Evolutionary conservation across 2,888 invertebrate species (phyloP).

Genomic region (Maniola hyperantus): DNA sequence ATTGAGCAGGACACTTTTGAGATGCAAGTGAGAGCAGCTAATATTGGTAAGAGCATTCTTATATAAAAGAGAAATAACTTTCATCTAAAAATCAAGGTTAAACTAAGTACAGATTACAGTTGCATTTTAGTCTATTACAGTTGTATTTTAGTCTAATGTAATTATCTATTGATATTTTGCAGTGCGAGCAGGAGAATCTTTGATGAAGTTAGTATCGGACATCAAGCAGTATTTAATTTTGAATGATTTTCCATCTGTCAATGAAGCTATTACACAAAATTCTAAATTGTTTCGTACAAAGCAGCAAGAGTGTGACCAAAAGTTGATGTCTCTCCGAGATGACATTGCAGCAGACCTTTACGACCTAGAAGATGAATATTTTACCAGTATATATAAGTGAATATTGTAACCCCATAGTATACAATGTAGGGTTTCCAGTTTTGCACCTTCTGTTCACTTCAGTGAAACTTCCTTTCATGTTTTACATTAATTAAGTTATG

Average conservation of each 20-base stretch:
- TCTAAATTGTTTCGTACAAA: slow-evolving; percentile 94
- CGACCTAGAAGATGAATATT: slow-evolving; percentile 96
- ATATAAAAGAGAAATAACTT: neutral
- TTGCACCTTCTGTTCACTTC: too few species aligned
- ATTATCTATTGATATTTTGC: slow-evolving; percentile 60
- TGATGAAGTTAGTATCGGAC: slow-evolving; percentile 98
- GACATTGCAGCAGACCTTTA: slow-evolving; percentile 97
- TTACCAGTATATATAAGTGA: slow-evolving; percentile 91
- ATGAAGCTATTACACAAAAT: slow-evolving; percentile 97
- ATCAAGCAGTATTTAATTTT: slow-evolving; percentile 98
- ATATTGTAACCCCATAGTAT: neutral
- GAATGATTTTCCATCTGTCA: slow-evolving; percentile 99
- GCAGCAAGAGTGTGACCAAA: slow-evolving; percentile 96
- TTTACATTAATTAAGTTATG: too few species aligned
- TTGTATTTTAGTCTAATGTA: neutral
- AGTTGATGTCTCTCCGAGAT: slow-evolving; percentile 94
- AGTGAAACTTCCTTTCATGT: too few species aligned
- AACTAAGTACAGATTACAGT: too few species aligned
- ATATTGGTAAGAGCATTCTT: slow-evolving; percentile 86
- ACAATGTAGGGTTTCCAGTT: neutral
- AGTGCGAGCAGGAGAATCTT: slow-evolving; percentile 97
- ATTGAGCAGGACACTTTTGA: slow-evolving; percentile 98
- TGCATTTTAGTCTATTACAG: too few species aligned
- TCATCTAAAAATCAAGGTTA: neutral
- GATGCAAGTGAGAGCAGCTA: slow-evolving; percentile 98